A percentile compares a stretch with the other conserved stretches of the same genome.
Conservation (phyloP, 2,888 invertebrate species). For the Petrolisthes cinctipes region DNA sequence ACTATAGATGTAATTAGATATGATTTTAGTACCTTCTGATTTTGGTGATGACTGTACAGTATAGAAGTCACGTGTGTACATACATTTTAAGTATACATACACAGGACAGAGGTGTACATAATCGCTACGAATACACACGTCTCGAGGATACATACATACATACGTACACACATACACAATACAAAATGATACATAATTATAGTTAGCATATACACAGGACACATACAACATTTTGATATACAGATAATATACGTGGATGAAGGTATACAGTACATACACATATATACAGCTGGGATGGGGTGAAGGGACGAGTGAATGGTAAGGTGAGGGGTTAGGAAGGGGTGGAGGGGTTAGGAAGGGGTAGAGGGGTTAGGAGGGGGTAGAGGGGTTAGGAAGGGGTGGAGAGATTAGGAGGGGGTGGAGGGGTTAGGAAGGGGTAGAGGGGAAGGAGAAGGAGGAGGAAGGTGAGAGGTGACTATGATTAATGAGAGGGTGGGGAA, state of each 20-base stretch:
- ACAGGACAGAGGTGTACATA: slow-evolving; percentile 1
- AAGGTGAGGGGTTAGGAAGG: neutral
- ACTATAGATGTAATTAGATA: no score
- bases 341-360: no score
- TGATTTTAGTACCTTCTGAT: no score
- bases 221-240: neutral
- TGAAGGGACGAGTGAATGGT: neutral
- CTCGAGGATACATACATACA: neutral
- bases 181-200: slow-evolving; percentile 4
- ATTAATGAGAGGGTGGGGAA: no score
- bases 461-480: no score
- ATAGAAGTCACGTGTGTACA: no score
- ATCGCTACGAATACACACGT: neutral
- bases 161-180: neutral
- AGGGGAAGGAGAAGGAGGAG: neutral
- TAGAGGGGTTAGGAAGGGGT: no score
- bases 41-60: no score
- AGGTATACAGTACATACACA: neutral
- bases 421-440: no score
- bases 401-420: no score
- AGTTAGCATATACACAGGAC: neutral
- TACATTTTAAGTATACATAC: no score
- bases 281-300: neutral
- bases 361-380: no score
- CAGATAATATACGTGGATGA: neutral